Evolutionary conservation across 2,797 vertebrate genomes (phyloP).

Genomic region (Crocodylus rhombifer): DNA sequence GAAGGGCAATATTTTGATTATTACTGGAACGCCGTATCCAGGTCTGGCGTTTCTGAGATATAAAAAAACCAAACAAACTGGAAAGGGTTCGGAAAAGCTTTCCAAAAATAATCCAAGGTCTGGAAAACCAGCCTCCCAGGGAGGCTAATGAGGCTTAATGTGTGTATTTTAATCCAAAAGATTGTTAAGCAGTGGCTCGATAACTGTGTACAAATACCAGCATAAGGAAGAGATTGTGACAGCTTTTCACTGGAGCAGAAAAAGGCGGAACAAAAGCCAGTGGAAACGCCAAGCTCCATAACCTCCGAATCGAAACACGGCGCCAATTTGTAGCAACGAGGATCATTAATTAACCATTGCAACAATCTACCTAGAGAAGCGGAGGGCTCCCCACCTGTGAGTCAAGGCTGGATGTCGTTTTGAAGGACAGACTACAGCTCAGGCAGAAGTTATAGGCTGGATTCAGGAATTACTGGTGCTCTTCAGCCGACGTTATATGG

Average conservation of each 20-base stretch:
- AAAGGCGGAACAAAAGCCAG: not conserved
- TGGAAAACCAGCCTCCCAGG: slow-evolving; percentile 9
- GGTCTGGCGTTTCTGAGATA: not conserved
- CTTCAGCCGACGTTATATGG: not conserved
- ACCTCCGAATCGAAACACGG: not conserved
- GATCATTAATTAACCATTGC: not conserved
- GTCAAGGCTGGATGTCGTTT: not conserved
- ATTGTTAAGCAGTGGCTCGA: not conserved
- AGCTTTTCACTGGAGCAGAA: not conserved
- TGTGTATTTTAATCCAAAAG: not conserved
- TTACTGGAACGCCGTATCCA: not conserved
- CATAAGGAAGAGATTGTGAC: not conserved
- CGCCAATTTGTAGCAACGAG: not conserved
- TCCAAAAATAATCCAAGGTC: not conserved
- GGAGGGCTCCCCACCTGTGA: not conserved
- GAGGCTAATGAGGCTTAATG: not conserved
- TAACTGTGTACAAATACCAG: not conserved
- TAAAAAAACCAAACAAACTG: slow-evolving; percentile 10
- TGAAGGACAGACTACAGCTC: not conserved
- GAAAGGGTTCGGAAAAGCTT: not conserved
- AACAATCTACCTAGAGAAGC: not conserved
- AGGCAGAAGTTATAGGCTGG: not conserved
- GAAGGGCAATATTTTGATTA: not conserved
- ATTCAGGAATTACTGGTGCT: not conserved
- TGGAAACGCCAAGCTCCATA: not conserved